Base-by-base conservation (phyloP, 53 echinoderm and acorn worm species). In the Mesocentrotus franciscanus region DNA sequence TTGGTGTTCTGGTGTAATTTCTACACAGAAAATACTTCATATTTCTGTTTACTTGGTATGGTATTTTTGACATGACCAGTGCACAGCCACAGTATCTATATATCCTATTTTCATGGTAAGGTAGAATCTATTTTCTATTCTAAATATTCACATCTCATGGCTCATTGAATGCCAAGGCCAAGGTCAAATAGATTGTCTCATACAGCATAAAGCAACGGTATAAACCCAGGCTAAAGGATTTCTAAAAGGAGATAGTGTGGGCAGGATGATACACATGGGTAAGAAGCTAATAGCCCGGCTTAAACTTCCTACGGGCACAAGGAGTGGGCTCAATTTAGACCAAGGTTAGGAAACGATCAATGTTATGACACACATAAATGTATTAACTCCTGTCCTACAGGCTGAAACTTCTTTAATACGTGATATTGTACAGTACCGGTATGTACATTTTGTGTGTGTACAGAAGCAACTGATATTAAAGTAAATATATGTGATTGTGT, bases 281-380 rank as follows among this genome's bases (percentile, higher is more conserved):
- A 42, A 81, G 81, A 36, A 76, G n/a, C 10, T 29, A 75, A 75
- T n/a, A 75, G 76, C 34, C 33, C 2, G 30, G 64, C 3, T 64
- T 64, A 39, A 17, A 39, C 42, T 20, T 78, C 17, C 35, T 42
- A 36, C 4, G 10, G 81, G 36, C 81, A 22, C 18, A 7, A 5
- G 29, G 81, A 81, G 36, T 81, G 81, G 81, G 81, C 81, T 81
- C 81, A 81, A 81, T 81, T 81, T 79, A 39, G 42, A 42, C 36
- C 81, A 36, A 81, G 42, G 81, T 36, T 81, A 18, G 42, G 42
- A 8, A 81, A 42, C 17, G 42, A 81, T 81, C 81, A 42, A 81
- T 81, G 13, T 42, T 33, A 81, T 81, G 36, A 81, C 81, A 42
- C 81, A 20, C 12, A 17, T 74, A 74, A 30, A 74, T 74, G 74